Base-by-base conservation (phyloP, 2,797 vertebrate species). In the Sylvia borin region DNA sequence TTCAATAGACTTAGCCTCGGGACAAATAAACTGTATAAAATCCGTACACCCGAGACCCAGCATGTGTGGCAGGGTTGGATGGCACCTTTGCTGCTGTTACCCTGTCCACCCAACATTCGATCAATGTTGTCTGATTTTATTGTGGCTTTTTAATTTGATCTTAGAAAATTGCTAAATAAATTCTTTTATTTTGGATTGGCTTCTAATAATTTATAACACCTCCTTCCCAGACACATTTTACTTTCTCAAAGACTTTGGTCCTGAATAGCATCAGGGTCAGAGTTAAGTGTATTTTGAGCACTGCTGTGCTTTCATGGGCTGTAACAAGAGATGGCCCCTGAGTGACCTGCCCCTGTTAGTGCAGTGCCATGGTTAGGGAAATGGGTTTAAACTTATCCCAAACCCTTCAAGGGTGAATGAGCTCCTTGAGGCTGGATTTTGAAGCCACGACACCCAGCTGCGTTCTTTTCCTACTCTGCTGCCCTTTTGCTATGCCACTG, bases 391-490 rank as follows among this genome's bases (percentile, higher is more conserved):
- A 50, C 29, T 48, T 65, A 40, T 17, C 5, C 16, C 31, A 48
- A 77, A 29, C 14, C 22, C 50, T 1, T 1, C 4, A 4, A 45
- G 12, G 5, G 9, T 22, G 16, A 47, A 15, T 71, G 11, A 17
- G 2, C 26, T 1, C 0, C 36, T 21, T 10, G 31, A 42, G 24
- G 38, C 13, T 84, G 64, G 22, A 26, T 83, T 74, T 80, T 1
- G 3, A 68, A 61, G 21, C 24, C 16, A 5, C 16, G 38, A 13
- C 16, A 57, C n/a, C 26, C 0, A 1, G 2, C 61, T 25, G 24
- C 85, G 53, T 43, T 62, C 43, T 3, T 1, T 43, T 65, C 34
- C 55, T 25, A 6, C n/a, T 40, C 16, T 6, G 4, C 36, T 71
- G 36, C 25, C 50, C 12, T 16, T 12, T 16, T 2, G 3, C 42